Conservation (phyloP, 2,888 invertebrate species). For the Plagodis dolabraria region DNA sequence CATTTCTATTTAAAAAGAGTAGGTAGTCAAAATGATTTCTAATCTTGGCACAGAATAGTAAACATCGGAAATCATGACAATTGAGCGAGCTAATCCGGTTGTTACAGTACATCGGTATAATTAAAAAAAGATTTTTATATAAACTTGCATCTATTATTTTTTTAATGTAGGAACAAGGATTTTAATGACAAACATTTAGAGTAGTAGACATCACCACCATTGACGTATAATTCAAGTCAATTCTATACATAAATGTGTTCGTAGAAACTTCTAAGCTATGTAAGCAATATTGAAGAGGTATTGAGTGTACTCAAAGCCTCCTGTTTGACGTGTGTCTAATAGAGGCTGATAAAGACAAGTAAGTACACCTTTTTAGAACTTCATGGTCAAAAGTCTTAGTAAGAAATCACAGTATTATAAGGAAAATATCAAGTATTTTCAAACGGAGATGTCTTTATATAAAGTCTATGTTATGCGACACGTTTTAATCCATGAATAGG, state of each 20-base stretch:
- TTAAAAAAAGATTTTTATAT: no score
- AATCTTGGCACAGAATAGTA: no score
- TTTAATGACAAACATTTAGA: no score
- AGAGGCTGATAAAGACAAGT: slow-evolving; percentile 16
- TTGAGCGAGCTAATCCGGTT: no score
- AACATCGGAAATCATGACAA: no score
- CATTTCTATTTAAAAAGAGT: no score
- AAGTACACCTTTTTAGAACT: slow-evolving; percentile 12
- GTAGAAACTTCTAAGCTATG: slow-evolving; percentile 14
- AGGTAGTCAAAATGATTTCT: no score
- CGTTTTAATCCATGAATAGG: no score
- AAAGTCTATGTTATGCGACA: no score
- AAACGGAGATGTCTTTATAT: not conserved
- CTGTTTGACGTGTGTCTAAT: slow-evolving; percentile 23
- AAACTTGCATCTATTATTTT: no score
- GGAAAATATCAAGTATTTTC: slow-evolving; percentile 14
- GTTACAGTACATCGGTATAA: no score
- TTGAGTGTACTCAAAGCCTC: slow-evolving; percentile 18
- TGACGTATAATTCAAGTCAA: not conserved
- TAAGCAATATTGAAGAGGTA: slow-evolving; percentile 15
- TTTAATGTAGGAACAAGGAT: no score
- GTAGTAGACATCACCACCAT: not conserved
- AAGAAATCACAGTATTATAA: slow-evolving; percentile 4
- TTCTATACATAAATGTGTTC: slow-evolving; percentile 14
- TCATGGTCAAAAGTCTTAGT: not conserved